These are phyloP conservation scores for Calliopsis andreniformis DNA, from an alignment of 1,140 invertebrate species.

Conservation along the genomic window DNA sequence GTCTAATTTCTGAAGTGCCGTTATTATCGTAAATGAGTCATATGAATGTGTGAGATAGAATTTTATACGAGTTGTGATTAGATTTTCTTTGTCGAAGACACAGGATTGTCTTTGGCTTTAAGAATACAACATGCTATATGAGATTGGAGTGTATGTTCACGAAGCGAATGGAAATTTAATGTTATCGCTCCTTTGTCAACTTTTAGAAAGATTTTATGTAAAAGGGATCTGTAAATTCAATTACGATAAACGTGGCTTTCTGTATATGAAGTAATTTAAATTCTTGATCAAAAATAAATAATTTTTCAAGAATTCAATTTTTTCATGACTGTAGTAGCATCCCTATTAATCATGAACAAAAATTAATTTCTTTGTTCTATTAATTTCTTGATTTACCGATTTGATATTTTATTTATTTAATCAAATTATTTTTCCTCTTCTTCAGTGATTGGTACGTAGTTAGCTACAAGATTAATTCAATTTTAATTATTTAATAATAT, in stretches of 20 bases:
- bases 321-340: not conserved
- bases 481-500: too few relatives aligned
- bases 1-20: constrained; percentile 64
- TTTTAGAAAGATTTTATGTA: constrained; percentile 50
- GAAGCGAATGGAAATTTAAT: constrained; percentile 20
- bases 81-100: constrained; percentile 37
- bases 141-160: constrained; percentile 30
- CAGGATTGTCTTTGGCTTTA: constrained; percentile 35
- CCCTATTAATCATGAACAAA: constrained; percentile 11
- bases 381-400: too few relatives aligned
- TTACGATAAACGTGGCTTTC: constrained; percentile 56
- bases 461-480: too few relatives aligned
- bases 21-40: constrained; percentile 31
- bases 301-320: constrained; percentile 63
- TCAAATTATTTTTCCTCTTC: too few relatives aligned
- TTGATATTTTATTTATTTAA: too few relatives aligned
- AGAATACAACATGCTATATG: constrained; percentile 20
- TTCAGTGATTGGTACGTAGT: too few relatives aligned
- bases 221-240: constrained; percentile 51
- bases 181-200: constrained; percentile 43
- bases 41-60: constrained; percentile 57
- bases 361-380: too few relatives aligned
- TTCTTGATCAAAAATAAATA: constrained; percentile 65
- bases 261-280: constrained; percentile 53
- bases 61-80: constrained; percentile 68